These are phyloP conservation scores for Drosophila fulvimacula DNA, from an alignment of 2,888 invertebrate genomes.

Conservation along the genomic window DNA sequence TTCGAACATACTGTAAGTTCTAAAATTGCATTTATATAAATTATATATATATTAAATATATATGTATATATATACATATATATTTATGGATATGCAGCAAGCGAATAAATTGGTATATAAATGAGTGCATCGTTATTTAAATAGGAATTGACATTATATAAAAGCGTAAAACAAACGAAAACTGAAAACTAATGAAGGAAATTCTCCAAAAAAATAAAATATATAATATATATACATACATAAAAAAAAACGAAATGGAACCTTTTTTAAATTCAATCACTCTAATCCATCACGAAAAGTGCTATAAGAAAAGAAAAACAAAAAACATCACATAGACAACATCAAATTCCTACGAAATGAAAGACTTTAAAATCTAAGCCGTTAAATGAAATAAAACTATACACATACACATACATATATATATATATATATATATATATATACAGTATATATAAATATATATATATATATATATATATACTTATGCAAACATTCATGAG, in stretches of 20 bases:
- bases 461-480: slow-evolving; percentile 28
- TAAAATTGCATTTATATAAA: slow-evolving; percentile 79
- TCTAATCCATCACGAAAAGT: slow-evolving; percentile 64
- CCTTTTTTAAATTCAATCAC: slow-evolving; percentile 57
- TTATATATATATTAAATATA: slow-evolving; percentile 50
- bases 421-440: not conserved
- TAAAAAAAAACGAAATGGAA: slow-evolving; percentile 50
- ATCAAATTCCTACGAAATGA: slow-evolving; percentile 84
- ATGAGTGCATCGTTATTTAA: slow-evolving; percentile 65
- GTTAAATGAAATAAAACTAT: slow-evolving; percentile 68
- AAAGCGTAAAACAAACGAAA: slow-evolving; percentile 42
- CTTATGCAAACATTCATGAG: slow-evolving; percentile 35
- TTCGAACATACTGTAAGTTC: slow-evolving; percentile 80
- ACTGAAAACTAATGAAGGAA: slow-evolving; percentile 48
- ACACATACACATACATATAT: slow-evolving; percentile 34
- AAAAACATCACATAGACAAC: slow-evolving; percentile 66
- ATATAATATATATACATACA: slow-evolving; percentile 13
- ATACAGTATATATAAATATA: slow-evolving; percentile 16
- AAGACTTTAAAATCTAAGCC: slow-evolving; percentile 82
- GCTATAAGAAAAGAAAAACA: slow-evolving; percentile 49
- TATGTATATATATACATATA: slow-evolving; percentile 34
- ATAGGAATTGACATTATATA: slow-evolving; percentile 77
- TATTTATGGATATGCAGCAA: slow-evolving; percentile 42
- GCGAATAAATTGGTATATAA: slow-evolving; percentile 30
- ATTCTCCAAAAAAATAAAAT: slow-evolving; percentile 34